Evolutionary conservation across 2,888 invertebrate genomes (phyloP).

Genomic region (Lasiommata megera): DNA sequence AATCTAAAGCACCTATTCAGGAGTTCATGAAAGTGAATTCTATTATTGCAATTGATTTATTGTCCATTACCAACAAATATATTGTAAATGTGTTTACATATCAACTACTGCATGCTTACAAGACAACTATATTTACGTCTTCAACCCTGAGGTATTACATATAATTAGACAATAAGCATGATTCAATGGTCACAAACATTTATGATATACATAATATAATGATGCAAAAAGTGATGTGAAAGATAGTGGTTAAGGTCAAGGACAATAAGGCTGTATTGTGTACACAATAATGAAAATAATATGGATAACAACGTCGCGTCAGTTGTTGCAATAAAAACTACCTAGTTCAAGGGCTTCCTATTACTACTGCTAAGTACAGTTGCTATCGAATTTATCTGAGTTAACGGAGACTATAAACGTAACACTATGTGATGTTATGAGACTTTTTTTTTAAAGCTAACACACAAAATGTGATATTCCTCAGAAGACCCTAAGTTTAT

Average conservation of each 20-base stretch:
- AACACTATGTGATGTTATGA: too few relatives aligned
- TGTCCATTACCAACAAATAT: too few relatives aligned
- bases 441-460: too few relatives aligned
- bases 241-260: slow-evolving; percentile 19
- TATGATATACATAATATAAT: neutral
- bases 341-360: neutral
- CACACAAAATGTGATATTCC: too few relatives aligned
- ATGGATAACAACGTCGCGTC: neutral
- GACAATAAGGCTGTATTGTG: slow-evolving; percentile 15
- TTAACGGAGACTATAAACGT: neutral
- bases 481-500: too few relatives aligned
- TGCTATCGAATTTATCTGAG: neutral
- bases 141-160: slow-evolving; percentile 22
- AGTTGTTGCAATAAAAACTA: neutral
- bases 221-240: slow-evolving; percentile 6
- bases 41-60: too few relatives aligned
- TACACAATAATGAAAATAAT: slow-evolving; percentile 17
- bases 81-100: too few relatives aligned
- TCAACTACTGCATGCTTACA: too few relatives aligned
- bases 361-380: neutral
- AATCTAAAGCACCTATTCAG: too few relatives aligned
- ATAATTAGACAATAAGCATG: slow-evolving; percentile 14
- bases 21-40: too few relatives aligned
- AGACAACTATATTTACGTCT: slow-evolving; percentile 14
- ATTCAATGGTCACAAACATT: neutral